Conservation (phyloP, 1,140 invertebrate genomes). For the Anoplophora glabripennis region DNA sequence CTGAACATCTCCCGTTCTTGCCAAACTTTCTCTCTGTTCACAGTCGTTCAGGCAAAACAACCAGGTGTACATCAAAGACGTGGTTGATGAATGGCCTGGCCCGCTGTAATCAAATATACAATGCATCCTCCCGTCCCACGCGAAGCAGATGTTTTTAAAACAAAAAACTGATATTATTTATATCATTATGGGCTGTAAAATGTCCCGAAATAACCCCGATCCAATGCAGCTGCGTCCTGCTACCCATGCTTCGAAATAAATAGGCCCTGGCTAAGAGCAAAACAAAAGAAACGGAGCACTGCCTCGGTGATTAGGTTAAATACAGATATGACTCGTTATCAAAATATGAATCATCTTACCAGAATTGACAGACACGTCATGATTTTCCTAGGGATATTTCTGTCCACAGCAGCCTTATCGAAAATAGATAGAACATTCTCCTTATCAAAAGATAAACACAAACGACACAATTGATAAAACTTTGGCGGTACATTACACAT, state of each 20-base stretch:
- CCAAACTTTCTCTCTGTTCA: slow-evolving; percentile 40
- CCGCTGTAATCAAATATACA: slow-evolving; percentile 33
- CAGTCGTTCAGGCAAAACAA: slow-evolving; percentile 22
- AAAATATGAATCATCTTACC: slow-evolving; percentile 44
- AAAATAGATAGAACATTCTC: slow-evolving; percentile 37
- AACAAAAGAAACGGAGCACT: slow-evolving; percentile 11
- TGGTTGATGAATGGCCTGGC: slow-evolving; percentile 20
- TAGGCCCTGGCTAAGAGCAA: background rate
- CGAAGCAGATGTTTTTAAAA: slow-evolving; percentile 39
- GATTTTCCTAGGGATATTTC: slow-evolving; percentile 48
- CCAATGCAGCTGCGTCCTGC: slow-evolving; percentile 23
- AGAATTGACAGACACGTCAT: slow-evolving; percentile 52
- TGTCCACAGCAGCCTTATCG: slow-evolving; percentile 39
- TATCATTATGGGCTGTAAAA: slow-evolving; percentile 22
- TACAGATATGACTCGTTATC: slow-evolving; percentile 2
- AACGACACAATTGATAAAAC: slow-evolving; percentile 64
- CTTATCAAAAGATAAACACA: slow-evolving; percentile 53
- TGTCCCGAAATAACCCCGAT: slow-evolving; percentile 23
- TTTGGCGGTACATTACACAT: slow-evolving; percentile 66
- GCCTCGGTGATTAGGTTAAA: slow-evolving; percentile 12
- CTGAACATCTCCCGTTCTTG: slow-evolving; percentile 34
- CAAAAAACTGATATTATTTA: slow-evolving; percentile 36
- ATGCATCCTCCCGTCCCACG: slow-evolving; percentile 32
- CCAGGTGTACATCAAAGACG: slow-evolving; percentile 11
- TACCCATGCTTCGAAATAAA: slow-evolving; percentile 7